Conservation (phyloP, 2,797 vertebrate species). For the Notolabrus celidotus region DNA sequence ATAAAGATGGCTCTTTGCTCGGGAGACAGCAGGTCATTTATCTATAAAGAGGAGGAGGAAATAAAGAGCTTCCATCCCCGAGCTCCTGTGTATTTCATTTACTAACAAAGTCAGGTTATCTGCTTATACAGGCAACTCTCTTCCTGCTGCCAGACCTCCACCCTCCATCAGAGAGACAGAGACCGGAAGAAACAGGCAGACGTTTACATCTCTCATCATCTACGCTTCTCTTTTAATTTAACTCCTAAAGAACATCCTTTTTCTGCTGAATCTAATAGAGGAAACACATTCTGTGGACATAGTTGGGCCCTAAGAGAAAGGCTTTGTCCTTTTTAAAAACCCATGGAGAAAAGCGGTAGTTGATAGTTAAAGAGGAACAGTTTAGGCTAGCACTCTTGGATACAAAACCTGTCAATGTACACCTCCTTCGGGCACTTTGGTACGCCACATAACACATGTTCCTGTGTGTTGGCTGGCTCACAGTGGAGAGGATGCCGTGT, state of each 20-base stretch:
- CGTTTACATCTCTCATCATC: conserved; percentile 28
- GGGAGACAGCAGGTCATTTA: conserved; percentile 84
- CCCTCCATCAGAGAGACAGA: conserved; percentile 51
- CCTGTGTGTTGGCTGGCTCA: conserved; percentile 64
- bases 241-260: not conserved
- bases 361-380: conserved; percentile 52
- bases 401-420: conserved; percentile 67
- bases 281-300: conserved; percentile 11
- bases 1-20: conserved; percentile 85
- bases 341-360: conserved; percentile 1
- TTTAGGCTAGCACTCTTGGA: conserved; percentile 55
- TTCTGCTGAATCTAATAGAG: not conserved
- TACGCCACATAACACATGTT: conserved; percentile 83
- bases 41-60: conserved; percentile 82
- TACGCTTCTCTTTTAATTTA: conserved; percentile 15
- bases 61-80: conserved; percentile 83
- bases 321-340: not conserved
- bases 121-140: conserved; percentile 74
- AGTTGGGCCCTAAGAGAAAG: not conserved
- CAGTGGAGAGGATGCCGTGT: conserved; percentile 71
- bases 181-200: conserved; percentile 43
- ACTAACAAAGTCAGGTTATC: conserved; percentile 85
- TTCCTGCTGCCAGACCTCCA: conserved; percentile 68
- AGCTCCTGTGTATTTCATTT: conserved; percentile 83
- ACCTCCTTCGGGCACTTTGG: conserved; percentile 75